Percentiles rank a stretch among this genome's conserved stretches.
Evolutionary conservation across 2,888 invertebrate genomes (phyloP).

Genomic region (Erebia palarica): DNA sequence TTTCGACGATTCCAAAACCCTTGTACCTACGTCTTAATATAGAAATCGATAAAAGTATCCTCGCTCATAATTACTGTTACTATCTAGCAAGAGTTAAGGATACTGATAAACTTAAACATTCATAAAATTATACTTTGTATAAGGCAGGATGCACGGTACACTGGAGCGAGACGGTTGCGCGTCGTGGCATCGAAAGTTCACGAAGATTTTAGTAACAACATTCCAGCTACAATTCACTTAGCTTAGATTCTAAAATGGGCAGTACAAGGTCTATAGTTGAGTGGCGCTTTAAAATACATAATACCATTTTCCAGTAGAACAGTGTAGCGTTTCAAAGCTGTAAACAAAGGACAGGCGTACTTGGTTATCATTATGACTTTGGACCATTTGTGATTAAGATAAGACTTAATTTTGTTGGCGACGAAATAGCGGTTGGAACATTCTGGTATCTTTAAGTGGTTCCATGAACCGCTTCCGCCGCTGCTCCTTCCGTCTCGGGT

Average conservation of each 20-base stretch:
- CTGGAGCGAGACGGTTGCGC: constrained; percentile 80
- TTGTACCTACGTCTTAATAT: constrained; percentile 6
- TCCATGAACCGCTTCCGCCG: constrained; percentile 81
- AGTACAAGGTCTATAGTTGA: constrained; percentile 35
- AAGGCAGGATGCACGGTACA: constrained; percentile 78
- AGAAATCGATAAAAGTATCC: constrained; percentile 21
- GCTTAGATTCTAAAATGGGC: constrained; percentile 37
- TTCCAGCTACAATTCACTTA: constrained; percentile 35
- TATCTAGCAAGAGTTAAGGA: constrained; percentile 27
- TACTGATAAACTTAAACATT: constrained; percentile 53
- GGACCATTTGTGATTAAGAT: constrained; percentile 37
- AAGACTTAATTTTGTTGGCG: constrained; percentile 44
- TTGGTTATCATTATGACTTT: constrained; percentile 33
- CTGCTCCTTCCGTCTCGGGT: constrained; percentile 80
- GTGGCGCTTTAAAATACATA: constrained; percentile 38
- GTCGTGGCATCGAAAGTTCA: constrained; percentile 64
- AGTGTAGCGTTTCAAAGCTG: constrained; percentile 52
- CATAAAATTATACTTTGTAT: constrained; percentile 67
- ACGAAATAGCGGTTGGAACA: constrained; percentile 41
- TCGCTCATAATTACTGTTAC: constrained; percentile 19
- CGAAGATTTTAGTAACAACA: constrained; percentile 43
- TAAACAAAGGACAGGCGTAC: constrained; percentile 46
- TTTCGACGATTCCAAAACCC: background rate
- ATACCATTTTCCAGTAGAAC: constrained; percentile 38
- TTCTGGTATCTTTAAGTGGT: constrained; percentile 51